Evolutionary conservation across 2,888 invertebrate genomes (phyloP), one percentile per base, ranked within the genome.

Genomic region (Thalpophila matura): DNA sequence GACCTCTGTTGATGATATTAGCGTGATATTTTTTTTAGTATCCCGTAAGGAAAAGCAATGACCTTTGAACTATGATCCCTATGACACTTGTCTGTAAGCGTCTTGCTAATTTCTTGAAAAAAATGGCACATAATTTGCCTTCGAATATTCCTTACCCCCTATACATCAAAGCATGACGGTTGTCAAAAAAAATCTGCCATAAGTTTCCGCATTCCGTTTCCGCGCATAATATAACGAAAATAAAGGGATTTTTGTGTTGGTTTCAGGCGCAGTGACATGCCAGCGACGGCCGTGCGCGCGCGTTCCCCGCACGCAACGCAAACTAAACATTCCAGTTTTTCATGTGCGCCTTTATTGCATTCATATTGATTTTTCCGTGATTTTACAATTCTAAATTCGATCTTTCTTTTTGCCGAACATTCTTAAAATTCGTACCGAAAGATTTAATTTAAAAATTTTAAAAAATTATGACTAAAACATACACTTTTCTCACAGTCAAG

Each of bases 261-360:
- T 80, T 80, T 73, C 80, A 87, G 84, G 70, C 82, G 86, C 88
- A 87, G 89, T 87, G 88, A 85, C 79, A 88, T 86, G 88, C 80
- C 80, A 80, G 68, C 66, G 38, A 45, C 74, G 77, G 71, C 42
- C 73, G 64, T 60, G 47, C 46, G 76, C 80, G 85, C 80, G 81
- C 86, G 87, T 82, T 18, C 9, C 58, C 9, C 57, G 70, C 79
- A 46, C 71, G 53, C 43, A 45, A 54, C 69, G 72, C 75, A 75
- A 79, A 53, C 50, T 58, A 66, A 71, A 78, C 76, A 74, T 72
- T 77, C 79, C 79, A 81, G 47, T 65, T 62, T 60, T 51, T 62
- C 60, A 77, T 66, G 72, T 77, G 80, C 69, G 73, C 37, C 45
- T 50, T 59, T 66, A 57, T 42, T 73, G 73, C 69, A 73, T 78